Evolutionary conservation across 2,113 vertebrate species (phyloP).

Genomic region (Brachyistius frenatus): DNA sequence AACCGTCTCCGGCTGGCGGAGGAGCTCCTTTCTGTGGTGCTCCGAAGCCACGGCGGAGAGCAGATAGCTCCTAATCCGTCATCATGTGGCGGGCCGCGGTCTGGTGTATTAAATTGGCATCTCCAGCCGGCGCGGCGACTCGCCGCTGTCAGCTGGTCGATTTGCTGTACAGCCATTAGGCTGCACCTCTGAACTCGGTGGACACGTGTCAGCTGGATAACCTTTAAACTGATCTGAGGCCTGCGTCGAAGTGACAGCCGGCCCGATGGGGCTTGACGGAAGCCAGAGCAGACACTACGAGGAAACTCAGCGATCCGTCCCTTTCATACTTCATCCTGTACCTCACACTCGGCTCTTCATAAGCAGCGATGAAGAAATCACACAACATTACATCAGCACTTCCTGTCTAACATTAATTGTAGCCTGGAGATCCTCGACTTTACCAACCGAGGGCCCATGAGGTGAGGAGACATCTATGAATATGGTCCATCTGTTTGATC

Average conservation of each 20-base stretch:
- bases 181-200: conserved; percentile 54
- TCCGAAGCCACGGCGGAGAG: conserved; percentile 8
- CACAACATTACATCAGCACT: conserved; percentile 25
- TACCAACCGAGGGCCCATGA: conserved; percentile 20
- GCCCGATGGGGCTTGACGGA: conserved; percentile 64
- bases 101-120: conserved; percentile 69
- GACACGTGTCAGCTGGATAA: conserved; percentile 78
- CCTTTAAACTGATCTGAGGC: conserved; percentile 79
- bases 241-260: conserved; percentile 71
- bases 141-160: conserved; percentile 67
- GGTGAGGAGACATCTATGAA: conserved; percentile 36
- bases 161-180: conserved; percentile 76
- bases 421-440: conserved; percentile 1
- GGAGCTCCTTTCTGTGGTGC: background rate
- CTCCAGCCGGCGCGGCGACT: conserved; percentile 68
- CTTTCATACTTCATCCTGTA: conserved; percentile 53
- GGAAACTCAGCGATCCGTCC: conserved; percentile 61
- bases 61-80: conserved; percentile 69
- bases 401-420: conserved; percentile 17
- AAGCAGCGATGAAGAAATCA: conserved; percentile 23
- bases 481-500: conserved; percentile 47
- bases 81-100: conserved; percentile 41
- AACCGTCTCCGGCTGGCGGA: background rate
- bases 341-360: conserved; percentile 29
- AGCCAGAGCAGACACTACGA: conserved; percentile 42